Conservation (phyloP, 2,113 vertebrate species). For the Dascyllus trimaculatus region DNA sequence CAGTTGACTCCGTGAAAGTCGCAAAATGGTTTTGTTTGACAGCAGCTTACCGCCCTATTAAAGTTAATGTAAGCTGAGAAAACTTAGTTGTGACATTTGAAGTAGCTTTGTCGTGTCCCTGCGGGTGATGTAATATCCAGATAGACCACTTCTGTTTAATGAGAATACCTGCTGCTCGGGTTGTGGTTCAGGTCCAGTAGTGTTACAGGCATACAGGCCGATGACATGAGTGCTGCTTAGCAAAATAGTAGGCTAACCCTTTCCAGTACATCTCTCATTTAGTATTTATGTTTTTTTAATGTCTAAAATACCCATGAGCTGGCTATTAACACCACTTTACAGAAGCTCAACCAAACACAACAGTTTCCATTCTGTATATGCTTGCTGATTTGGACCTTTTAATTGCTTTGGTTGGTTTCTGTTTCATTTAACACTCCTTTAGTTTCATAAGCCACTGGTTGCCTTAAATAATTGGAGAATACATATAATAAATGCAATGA, state of each 20-base stretch:
- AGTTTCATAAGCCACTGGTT: not conserved
- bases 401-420: conserved; percentile 1
- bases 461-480: not conserved
- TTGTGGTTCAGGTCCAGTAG: conserved; percentile 23
- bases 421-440: not conserved
- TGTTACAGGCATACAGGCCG: conserved; percentile 1
- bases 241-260: not conserved
- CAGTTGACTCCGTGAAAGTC: conserved; percentile 29
- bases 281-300: not conserved
- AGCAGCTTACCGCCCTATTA: not conserved
- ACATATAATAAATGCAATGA: not conserved
- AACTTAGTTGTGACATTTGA: conserved; percentile 1
- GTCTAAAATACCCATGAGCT: not conserved
- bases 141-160: conserved; percentile 27
- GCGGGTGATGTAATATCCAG: conserved; percentile 27
- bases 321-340: not conserved
- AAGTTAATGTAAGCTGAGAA: not conserved
- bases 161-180: conserved; percentile 49
- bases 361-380: not conserved
- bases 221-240: not conserved
- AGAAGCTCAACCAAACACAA: conserved; percentile 1
- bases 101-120: conserved; percentile 11
- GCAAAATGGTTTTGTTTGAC: conserved; percentile 12
- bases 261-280: not conserved
- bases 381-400: not conserved